Percentiles rank a stretch among this genome's conserved stretches.
These are phyloP conservation scores for Perodicticus potto DNA, from an alignment of 2,797 vertebrate species.

Conservation along the genomic window DNA sequence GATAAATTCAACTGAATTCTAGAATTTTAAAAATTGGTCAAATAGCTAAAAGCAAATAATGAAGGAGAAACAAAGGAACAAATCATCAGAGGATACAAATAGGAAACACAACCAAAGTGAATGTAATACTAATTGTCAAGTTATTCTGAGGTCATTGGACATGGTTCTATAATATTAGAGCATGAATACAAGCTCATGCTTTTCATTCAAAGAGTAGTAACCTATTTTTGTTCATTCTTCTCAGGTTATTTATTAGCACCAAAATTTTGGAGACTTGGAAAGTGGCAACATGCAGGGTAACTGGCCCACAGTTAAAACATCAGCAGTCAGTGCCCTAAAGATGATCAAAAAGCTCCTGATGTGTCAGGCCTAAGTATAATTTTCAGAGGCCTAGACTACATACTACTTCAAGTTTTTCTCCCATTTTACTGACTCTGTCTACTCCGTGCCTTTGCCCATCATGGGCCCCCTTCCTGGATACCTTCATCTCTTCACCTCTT, in stretches of 20 bases:
- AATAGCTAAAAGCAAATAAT: not conserved
- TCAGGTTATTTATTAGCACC: not conserved
- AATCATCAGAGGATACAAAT: not conserved
- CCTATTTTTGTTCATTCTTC: not conserved
- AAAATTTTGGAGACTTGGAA: not conserved
- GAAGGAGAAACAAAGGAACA: not conserved
- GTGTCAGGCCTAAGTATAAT: not conserved
- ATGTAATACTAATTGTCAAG: not conserved
- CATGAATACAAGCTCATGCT: not conserved
- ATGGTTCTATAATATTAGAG: not conserved
- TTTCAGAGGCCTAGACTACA: not conserved
- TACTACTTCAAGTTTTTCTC: not conserved
- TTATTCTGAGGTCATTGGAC: not conserved
- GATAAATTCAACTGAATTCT: not conserved
- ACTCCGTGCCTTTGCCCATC: not conserved
- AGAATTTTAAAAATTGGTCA: not conserved
- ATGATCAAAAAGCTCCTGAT: not conserved
- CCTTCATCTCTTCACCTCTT: not conserved
- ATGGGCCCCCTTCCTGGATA: not conserved
- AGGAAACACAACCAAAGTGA: not conserved
- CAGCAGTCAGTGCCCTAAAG: not conserved
- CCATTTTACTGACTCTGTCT: no score
- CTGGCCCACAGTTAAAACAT: not conserved
- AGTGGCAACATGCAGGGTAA: not conserved
- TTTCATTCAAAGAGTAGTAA: not conserved